Evolutionary conservation across 1,140 invertebrate species (phyloP).

Genomic region (Drosophila parvula): DNA sequence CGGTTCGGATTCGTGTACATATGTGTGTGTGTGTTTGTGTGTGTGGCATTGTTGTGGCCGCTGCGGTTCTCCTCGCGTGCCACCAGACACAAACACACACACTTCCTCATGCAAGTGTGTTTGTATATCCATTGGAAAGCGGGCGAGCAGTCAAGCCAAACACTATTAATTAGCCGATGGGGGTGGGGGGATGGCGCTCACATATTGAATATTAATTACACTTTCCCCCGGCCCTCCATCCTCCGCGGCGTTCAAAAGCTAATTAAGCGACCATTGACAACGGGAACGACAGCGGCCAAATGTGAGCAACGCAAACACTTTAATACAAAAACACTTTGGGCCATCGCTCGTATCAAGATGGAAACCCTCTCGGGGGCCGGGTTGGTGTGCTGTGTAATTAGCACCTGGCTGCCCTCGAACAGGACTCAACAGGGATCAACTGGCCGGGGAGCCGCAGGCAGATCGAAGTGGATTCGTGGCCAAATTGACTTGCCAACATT

Average conservation of each 20-base stretch:
- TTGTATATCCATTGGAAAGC: conserved; percentile 26
- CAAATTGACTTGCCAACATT: conserved; percentile 19
- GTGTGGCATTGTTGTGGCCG: conserved; percentile 52
- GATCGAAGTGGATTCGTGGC: conserved; percentile 26
- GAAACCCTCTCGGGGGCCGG: conserved; percentile 11
- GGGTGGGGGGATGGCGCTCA: conserved; percentile 28
- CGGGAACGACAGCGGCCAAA: conserved; percentile 38
- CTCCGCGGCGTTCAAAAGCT: conserved; percentile 23
- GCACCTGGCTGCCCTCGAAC: conserved; percentile 57
- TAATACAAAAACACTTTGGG: conserved; percentile 63
- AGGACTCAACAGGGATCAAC: conserved; percentile 28
- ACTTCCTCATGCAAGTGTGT: background rate
- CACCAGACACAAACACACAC: conserved; percentile 1
- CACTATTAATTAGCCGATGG: conserved; percentile 70
- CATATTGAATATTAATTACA: conserved; percentile 81
- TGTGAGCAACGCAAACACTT: conserved; percentile 62
- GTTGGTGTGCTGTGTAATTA: conserved; percentile 71
- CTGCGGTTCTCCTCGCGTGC: conserved; percentile 65
- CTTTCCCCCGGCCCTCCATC: conserved; percentile 12
- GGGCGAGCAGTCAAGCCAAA: conserved; percentile 45
- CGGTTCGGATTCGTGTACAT: conserved; percentile 19
- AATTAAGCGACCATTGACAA: conserved; percentile 60
- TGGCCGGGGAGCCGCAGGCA: conserved; percentile 18
- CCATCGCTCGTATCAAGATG: conserved; percentile 41
- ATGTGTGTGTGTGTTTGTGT: conserved; percentile 17